Evolutionary conservation across 1,140 invertebrate species (phyloP).

Genomic region (Nephila pilipes): DNA sequence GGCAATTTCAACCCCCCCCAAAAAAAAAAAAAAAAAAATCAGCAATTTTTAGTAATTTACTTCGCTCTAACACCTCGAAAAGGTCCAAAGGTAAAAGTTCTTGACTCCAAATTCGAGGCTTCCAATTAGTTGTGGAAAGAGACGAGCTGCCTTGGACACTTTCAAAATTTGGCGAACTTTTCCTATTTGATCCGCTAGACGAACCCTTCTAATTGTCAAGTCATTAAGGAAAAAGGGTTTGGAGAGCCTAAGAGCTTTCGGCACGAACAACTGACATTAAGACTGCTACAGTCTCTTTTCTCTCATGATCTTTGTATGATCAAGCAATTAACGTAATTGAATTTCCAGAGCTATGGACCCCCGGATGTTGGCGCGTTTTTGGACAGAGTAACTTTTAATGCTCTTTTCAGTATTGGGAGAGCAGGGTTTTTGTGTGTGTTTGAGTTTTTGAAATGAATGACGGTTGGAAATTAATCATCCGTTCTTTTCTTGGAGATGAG

Average conservation of each 20-base stretch:
- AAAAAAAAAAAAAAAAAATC: background rate
- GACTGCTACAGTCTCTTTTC: slow-evolving; percentile 17
- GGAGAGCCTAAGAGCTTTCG: background rate
- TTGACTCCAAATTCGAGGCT: background rate
- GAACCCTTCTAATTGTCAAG: slow-evolving; percentile 66
- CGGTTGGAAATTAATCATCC: slow-evolving; percentile 38
- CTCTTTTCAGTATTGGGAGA: slow-evolving; percentile 31
- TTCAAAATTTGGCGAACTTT: slow-evolving; percentile 62
- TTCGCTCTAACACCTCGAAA: background rate
- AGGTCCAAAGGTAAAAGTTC: background rate
- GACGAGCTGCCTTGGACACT: background rate
- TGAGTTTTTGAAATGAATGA: slow-evolving; percentile 49
- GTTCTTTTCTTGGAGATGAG: background rate
- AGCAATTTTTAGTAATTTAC: background rate
- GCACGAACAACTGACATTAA: slow-evolving; percentile 72
- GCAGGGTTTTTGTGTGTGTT: slow-evolving; percentile 1
- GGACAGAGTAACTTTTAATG: slow-evolving; percentile 9
- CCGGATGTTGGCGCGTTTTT: slow-evolving; percentile 1
- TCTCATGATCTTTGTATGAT: slow-evolving; percentile 56
- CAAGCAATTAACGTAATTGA: slow-evolving; percentile 70
- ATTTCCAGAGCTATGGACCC: slow-evolving; percentile 22
- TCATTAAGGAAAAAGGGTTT: slow-evolving; percentile 48
- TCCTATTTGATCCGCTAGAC: slow-evolving; percentile 56
- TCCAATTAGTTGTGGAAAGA: background rate
- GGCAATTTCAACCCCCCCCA: background rate